Evolutionary conservation across 2,797 vertebrate species (phyloP).

Genomic region (Scolopax bukidnonensis): DNA sequence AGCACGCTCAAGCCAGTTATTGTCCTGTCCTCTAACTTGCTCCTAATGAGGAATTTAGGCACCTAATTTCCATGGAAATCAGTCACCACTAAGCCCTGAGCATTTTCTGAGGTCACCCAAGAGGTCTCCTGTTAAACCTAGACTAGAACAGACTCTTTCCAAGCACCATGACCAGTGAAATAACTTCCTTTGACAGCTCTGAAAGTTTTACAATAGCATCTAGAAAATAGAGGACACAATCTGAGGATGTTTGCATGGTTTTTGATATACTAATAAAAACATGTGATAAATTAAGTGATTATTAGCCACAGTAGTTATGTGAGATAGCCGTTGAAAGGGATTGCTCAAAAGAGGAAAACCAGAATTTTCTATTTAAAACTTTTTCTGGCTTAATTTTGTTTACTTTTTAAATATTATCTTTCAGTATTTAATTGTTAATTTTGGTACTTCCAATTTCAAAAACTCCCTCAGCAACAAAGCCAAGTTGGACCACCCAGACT

Average conservation of each 20-base stretch:
- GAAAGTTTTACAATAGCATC: background rate
- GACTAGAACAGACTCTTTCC: background rate
- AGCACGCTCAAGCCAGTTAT: background rate
- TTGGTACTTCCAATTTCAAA: background rate
- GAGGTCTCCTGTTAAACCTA: background rate
- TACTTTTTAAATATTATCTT: background rate
- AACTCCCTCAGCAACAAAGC: background rate
- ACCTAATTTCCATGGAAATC: background rate
- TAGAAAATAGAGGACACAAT: background rate
- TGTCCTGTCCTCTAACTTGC: background rate
- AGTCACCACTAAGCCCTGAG: background rate
- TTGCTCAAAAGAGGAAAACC: background rate
- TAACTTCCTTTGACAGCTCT: background rate
- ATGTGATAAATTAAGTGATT: background rate
- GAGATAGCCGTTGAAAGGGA: background rate
- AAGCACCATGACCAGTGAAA: background rate
- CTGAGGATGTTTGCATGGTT: background rate
- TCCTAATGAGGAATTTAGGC: background rate
- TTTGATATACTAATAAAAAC: background rate
- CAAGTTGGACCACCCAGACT: background rate
- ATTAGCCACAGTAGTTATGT: background rate
- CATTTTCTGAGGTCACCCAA: background rate
- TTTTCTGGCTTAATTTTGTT: background rate
- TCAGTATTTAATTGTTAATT: background rate
- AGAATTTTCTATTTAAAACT: background rate